Conservation (phyloP, 1,140 invertebrate species). For the Meteorus sp. region DNA sequence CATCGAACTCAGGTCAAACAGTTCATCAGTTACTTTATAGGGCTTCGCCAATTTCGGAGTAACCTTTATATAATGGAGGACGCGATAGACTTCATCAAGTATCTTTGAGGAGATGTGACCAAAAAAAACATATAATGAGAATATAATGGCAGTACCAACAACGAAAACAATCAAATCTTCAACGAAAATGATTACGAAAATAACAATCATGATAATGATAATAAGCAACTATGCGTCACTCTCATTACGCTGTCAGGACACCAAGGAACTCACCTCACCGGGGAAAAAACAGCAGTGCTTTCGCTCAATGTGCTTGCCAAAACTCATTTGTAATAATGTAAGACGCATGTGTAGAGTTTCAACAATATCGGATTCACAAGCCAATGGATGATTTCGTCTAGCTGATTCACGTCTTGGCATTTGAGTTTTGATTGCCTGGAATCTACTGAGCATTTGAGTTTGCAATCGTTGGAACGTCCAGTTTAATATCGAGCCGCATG, state of each 20-base stretch:
- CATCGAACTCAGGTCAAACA: constrained; percentile 91
- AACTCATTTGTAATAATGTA: constrained; percentile 84
- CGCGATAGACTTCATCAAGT: constrained; percentile 76
- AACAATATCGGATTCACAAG: constrained; percentile 85
- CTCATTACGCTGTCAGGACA: not conserved
- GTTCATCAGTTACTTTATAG: constrained; percentile 86
- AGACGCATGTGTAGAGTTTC: constrained; percentile 88
- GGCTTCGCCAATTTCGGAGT: constrained; percentile 79
- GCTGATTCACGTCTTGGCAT: constrained; percentile 87
- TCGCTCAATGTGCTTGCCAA: constrained; percentile 88
- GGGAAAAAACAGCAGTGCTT: constrained; percentile 90
- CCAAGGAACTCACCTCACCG: constrained; percentile 69
- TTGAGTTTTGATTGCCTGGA: constrained; percentile 83
- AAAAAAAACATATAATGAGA: constrained; percentile 1
- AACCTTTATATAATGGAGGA: constrained; percentile 79
- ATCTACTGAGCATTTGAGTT: constrained; percentile 76
- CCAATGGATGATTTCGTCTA: constrained; percentile 78
- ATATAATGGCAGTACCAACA: not conserved
- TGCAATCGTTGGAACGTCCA: constrained; percentile 79
- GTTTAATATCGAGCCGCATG: constrained; percentile 78
- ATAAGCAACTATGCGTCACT: not conserved
- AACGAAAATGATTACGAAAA: not conserved
- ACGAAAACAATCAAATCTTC: not conserved
- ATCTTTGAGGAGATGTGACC: constrained; percentile 54
- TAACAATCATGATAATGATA: not conserved